Percentiles rank a stretch among this genome's conserved stretches.
Evolutionary conservation across 2,888 invertebrate genomes (phyloP).

Genomic region (Yponomeuta sedellus): DNA sequence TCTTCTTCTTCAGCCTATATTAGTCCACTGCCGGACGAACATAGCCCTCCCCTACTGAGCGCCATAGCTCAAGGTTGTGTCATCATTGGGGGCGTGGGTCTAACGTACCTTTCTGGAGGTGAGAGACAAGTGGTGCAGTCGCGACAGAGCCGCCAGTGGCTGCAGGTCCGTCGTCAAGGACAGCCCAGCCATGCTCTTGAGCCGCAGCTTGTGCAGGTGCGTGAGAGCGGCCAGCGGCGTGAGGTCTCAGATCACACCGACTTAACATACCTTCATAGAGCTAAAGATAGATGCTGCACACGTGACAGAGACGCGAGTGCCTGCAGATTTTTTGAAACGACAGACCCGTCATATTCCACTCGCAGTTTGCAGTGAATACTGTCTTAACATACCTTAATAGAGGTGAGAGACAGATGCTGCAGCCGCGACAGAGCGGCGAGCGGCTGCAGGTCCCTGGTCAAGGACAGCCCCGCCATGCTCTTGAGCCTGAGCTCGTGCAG

Average conservation of each 20-base stretch:
- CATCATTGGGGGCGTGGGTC: too few relatives aligned
- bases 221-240: too few relatives aligned
- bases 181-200: constrained; percentile 22
- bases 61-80: too few relatives aligned
- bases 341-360: constrained; percentile 79
- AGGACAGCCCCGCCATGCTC: constrained; percentile 78
- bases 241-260: too few relatives aligned
- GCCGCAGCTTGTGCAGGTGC: too few relatives aligned
- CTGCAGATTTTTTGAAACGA: constrained; percentile 78
- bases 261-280: constrained; percentile 27
- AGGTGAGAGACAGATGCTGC: constrained; percentile 80
- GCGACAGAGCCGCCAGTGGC: constrained; percentile 78
- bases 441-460: constrained; percentile 79
- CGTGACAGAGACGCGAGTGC: constrained; percentile 78
- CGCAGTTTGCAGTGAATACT: too few relatives aligned
- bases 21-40: too few relatives aligned
- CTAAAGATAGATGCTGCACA: constrained; percentile 80
- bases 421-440: constrained; percentile 79
- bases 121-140: constrained; percentile 80
- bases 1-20: too few relatives aligned
- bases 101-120: constrained; percentile 74
- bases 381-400: constrained; percentile 61
- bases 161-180: constrained; percentile 78
- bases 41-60: too few relatives aligned
- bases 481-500: constrained; percentile 86